Conservation (phyloP, 1,140 invertebrate genomes). For the Parapsyche elsis region DNA sequence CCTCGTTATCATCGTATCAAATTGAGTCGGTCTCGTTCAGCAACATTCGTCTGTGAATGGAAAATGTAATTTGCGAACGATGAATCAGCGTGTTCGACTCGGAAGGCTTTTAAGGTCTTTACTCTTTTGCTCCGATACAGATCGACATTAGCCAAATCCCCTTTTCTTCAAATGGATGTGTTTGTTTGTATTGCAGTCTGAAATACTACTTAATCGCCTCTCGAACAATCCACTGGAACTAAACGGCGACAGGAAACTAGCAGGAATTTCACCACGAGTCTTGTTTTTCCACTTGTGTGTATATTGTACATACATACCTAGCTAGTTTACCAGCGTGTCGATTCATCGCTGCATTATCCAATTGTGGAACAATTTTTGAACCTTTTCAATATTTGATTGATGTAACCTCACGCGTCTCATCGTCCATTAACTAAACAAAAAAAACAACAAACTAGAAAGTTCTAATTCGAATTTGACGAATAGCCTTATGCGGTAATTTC, state of each 20-base stretch:
- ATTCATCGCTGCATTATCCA: too few relatives aligned
- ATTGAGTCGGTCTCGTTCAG: slow-evolving; percentile 5
- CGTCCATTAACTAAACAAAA: too few relatives aligned
- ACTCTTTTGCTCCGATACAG: background rate
- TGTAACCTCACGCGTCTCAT: too few relatives aligned
- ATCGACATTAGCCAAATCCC: slow-evolving; percentile 7
- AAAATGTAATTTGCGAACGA: slow-evolving; percentile 35
- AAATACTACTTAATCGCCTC: background rate
- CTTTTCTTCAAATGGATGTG: background rate
- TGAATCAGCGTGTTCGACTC: slow-evolving; percentile 8
- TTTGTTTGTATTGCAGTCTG: background rate
- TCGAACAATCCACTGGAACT: slow-evolving; percentile 13
- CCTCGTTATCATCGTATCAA: background rate
- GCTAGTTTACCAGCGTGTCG: too few relatives aligned
- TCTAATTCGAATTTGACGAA: background rate
- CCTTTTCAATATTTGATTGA: too few relatives aligned
- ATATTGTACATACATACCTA: too few relatives aligned
- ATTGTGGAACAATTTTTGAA: too few relatives aligned
- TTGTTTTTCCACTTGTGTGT: background rate
- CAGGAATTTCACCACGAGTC: background rate
- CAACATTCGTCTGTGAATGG: slow-evolving; percentile 6
- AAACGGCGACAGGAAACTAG: background rate
- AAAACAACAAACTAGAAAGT: background rate
- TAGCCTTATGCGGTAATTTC: slow-evolving; percentile 25
- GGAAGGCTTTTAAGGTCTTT: background rate